Base-by-base conservation (phyloP, 53 echinoderm and acorn worm species). In the Echinarachnius parma region DNA sequence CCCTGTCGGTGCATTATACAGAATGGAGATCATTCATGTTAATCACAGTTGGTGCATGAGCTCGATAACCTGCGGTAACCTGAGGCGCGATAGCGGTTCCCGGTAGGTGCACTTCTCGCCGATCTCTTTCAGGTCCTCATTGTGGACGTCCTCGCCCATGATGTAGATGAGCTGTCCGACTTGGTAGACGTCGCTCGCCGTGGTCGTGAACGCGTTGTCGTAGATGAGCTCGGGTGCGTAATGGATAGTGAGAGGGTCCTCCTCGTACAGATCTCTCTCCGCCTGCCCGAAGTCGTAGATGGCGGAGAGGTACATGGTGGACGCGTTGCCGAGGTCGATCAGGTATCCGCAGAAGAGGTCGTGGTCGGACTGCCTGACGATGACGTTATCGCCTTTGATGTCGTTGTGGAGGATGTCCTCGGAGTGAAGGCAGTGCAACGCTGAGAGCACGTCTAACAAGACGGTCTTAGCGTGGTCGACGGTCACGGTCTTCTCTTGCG, bases 351-450 rank as follows among this genome's bases (percentile, higher is more conserved):
- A 46, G 48, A 18, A 66, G 27, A 66, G 15, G 66, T 66, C 66
- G 31, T 66, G 48, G 19, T 66, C 66, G 28, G 47, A 47, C 20
- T 66, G 66, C 21, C 47, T 66, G 25, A 66, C 48, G 29, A 66
- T 47, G 28, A 66, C 66, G 48, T 66, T 66, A 48, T 66, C 66
- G 21, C 31, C 66, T 19, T 66, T 66, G 66, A 66, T 66, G 48
- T 66, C 66, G 31, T 66, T 66, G 19, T 66, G 66, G 3, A 66
- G 48, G 29, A 66, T 66, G 4, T 66, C 66, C 46, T 31, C 27
- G 25, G 66, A 46, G 31, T 66, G 66, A 27, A 66, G 46, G 9
- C 25, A 28, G 25, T 66, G 46, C 25, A 66, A 31, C 31, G 66
- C 66, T 31, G 46, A 47, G 7, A 66, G 66, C 15, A 66, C n/a